Percentiles rank a stretch among this genome's conserved stretches.
Evolutionary conservation across 2,113 vertebrate species (phyloP).

Genomic region (Colinus virginianus): DNA sequence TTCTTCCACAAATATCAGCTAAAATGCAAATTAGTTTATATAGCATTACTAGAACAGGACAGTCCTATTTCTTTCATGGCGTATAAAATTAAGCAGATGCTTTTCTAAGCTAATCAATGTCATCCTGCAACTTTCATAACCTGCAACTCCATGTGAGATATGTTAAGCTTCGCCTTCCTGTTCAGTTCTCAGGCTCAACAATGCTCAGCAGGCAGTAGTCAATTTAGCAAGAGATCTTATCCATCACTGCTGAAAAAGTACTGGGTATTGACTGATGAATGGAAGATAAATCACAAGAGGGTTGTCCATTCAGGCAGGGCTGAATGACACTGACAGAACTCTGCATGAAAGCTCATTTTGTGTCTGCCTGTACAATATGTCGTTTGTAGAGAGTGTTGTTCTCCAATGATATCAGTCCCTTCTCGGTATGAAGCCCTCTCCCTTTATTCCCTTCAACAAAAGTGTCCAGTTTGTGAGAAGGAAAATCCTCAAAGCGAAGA

Average conservation of each 20-base stretch:
- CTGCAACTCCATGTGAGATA: conserved; percentile 45
- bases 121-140: conserved; percentile 4
- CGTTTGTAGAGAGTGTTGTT: conserved; percentile 67
- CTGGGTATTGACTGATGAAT: conserved; percentile 78
- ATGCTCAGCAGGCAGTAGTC: conserved; percentile 81
- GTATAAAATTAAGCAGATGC: neutral
- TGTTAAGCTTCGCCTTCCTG: conserved; percentile 48
- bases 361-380: conserved; percentile 76
- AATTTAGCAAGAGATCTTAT: conserved; percentile 80
- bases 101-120: neutral
- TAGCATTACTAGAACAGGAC: neutral
- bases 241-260: conserved; percentile 79
- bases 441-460: conserved; percentile 76
- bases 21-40: neutral
- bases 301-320: conserved; percentile 77
- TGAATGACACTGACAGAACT: conserved; percentile 78
- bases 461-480: conserved; percentile 59
- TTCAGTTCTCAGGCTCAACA: conserved; percentile 76
- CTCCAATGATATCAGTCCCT: conserved; percentile 74
- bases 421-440: conserved; percentile 66
- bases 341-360: conserved; percentile 79
- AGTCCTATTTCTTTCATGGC: neutral
- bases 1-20: neutral
- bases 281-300: conserved; percentile 82
- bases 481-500: conserved; percentile 58